phyloP scores from a whole-genome alignment of 2,888 invertebrate genomes.

The Phortica magna region DNA sequence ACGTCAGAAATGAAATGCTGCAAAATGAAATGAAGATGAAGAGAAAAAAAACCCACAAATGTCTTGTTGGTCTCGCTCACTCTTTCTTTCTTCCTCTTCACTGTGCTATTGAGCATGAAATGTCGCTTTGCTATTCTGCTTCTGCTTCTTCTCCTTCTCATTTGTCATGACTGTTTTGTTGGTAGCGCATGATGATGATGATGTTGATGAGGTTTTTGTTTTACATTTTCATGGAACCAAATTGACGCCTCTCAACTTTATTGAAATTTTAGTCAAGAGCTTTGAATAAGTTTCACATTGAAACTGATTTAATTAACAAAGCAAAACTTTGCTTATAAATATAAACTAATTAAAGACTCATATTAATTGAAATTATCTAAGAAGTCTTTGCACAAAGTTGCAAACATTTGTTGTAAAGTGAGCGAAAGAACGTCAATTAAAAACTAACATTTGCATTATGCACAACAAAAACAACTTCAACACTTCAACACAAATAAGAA shows the following conservation, averaged over 20 bases:
- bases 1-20: conserved; percentile 24
- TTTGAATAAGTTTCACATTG: too few relatives aligned
- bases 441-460: neutral
- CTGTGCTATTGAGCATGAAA: neutral
- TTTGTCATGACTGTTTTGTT: neutral
- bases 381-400: too few relatives aligned
- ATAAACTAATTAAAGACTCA: too few relatives aligned
- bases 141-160: neutral
- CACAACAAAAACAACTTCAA: too few relatives aligned
- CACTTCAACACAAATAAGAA: neutral
- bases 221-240: neutral
- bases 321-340: too few relatives aligned
- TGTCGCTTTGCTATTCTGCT: neutral
- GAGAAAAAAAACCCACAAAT: neutral
- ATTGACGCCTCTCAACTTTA: neutral
- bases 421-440: too few relatives aligned
- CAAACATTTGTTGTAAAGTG: too few relatives aligned
- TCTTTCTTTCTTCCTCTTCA: neutral
- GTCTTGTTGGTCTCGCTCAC: neutral
- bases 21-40: conserved; percentile 6
- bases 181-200: neutral
- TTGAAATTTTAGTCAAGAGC: too few relatives aligned
- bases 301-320: too few relatives aligned
- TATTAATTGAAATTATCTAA: too few relatives aligned
- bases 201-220: neutral